A percentile compares a stretch with the other conserved stretches of the same genome.
Evolutionary conservation across 2,797 vertebrate genomes (phyloP).

Genomic region (Neoniphon sammara): DNA sequence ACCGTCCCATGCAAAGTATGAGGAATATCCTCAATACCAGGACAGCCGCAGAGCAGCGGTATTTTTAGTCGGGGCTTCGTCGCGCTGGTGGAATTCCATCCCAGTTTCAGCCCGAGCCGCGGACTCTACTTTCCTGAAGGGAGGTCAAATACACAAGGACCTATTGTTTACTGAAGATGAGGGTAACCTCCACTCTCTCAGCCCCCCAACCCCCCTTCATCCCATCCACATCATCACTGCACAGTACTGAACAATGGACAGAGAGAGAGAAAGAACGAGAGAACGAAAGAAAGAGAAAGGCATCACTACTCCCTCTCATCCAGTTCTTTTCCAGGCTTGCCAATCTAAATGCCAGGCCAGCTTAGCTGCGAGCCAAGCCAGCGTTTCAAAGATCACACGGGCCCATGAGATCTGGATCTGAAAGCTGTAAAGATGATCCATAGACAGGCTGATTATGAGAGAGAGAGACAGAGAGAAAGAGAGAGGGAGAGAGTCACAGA

Average conservation of each 20-base stretch:
- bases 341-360: slow-evolving; percentile 75
- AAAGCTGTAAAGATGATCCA: slow-evolving; percentile 31
- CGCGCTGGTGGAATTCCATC: slow-evolving; percentile 66
- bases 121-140: slow-evolving; percentile 66
- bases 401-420: slow-evolving; percentile 44
- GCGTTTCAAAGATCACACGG: slow-evolving; percentile 55
- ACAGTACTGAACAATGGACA: slow-evolving; percentile 75
- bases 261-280: slow-evolving; percentile 32
- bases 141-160: slow-evolving; percentile 81
- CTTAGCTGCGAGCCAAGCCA: slow-evolving; percentile 52
- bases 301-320: slow-evolving; percentile 58
- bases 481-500: background rate
- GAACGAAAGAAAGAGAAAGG: slow-evolving; percentile 35
- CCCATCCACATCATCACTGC: slow-evolving; percentile 74
- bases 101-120: slow-evolving; percentile 54
- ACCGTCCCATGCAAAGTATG: background rate
- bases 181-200: slow-evolving; percentile 69
- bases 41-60: background rate
- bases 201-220: slow-evolving; percentile 47
- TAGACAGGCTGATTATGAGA: slow-evolving; percentile 9
- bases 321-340: slow-evolving; percentile 67
- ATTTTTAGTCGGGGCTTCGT: slow-evolving; percentile 34
- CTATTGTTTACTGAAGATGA: slow-evolving; percentile 82
- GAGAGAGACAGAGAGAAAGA: no score
- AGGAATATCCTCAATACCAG: background rate